Percentiles rank a stretch among this genome's conserved stretches.
Evolutionary conservation across 2,888 invertebrate species (phyloP).

Genomic region (Mayetiola destructor): DNA sequence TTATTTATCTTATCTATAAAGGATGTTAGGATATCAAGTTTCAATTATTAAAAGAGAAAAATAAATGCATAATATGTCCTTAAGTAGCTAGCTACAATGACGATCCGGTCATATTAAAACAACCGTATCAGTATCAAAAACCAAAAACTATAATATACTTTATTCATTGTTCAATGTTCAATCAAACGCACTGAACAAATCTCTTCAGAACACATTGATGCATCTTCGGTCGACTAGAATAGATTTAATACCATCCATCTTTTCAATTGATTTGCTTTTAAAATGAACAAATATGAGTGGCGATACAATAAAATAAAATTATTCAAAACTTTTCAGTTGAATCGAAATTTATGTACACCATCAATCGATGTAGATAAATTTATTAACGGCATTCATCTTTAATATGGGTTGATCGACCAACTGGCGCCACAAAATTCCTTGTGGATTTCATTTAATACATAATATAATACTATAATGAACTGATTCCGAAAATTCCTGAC

Average conservation of each 20-base stretch:
- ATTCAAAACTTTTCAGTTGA: not conserved
- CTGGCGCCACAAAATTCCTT: conserved; percentile 13
- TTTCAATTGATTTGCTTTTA: not conserved
- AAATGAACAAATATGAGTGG: not conserved
- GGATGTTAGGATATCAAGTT: not conserved
- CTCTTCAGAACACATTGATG: too few species aligned
- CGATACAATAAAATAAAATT: not conserved
- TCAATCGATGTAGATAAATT: not conserved
- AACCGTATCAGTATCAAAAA: too few species aligned
- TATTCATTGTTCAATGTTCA: not conserved
- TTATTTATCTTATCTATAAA: not conserved
- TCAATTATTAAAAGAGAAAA: not conserved
- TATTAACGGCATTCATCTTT: not conserved
- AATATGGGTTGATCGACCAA: not conserved
- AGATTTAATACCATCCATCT: not conserved
- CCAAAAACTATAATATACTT: not conserved
- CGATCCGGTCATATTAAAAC: too few species aligned
- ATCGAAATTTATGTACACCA: not conserved
- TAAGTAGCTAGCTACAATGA: too few species aligned
- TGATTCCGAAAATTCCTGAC: too few species aligned
- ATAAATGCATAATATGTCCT: too few species aligned
- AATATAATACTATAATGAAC: too few species aligned
- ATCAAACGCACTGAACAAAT: not conserved
- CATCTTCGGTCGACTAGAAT: not conserved
- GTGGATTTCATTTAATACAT: too few species aligned